Evolutionary conservation across 92 coral and sea anemone genomes (phyloP), one percentile per base, ranked within the genome.

Genomic region (Hydrozoanthus gracilis): DNA sequence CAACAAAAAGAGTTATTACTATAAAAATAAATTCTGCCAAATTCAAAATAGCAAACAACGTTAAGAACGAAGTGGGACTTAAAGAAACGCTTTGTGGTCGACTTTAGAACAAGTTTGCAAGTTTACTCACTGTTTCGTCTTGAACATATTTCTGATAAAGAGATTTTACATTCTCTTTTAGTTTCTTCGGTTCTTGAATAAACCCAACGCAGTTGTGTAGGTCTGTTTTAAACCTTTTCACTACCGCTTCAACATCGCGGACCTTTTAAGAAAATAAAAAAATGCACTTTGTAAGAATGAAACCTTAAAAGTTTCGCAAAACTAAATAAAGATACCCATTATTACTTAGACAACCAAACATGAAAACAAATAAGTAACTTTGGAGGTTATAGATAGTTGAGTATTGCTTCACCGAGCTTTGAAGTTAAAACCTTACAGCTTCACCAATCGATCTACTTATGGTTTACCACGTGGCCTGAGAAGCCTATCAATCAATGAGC

Each of bases 151-250:
- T 96, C 84, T 92, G 92, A 78, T 96, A 93, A 35, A 96, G 84
- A 4, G 92, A 70, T 87, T 96, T 95, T 73, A 96, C 96, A 71
- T 83, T 95, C 74, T 96, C 98, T 71, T 96, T 96, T 14, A 96
- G 92, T 90, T 95, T 94, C 94, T 96, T 96, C 6, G 99, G 99
- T 86, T 96, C 99, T 89, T 96, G 99, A 75, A 96, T 93, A 45
- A 91, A 93, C 17, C 99, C 99, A 11, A 96, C 99, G 66, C 99
- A 96, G 93, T 96, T 96, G 62, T 96, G 94, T 15, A 96, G 95
- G 69, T 96, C 99, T 17, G 99, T 96, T 61, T 96, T 96, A 87
- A 96, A 96, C 46, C 99, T 90, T 86, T 96, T 96, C 11, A 96
- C 99, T 56, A 96, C 95, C 0, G 99, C 99, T 89, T 96, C 98